Conservation (phyloP, 2,888 invertebrate genomes). For the Globia sparganii region DNA sequence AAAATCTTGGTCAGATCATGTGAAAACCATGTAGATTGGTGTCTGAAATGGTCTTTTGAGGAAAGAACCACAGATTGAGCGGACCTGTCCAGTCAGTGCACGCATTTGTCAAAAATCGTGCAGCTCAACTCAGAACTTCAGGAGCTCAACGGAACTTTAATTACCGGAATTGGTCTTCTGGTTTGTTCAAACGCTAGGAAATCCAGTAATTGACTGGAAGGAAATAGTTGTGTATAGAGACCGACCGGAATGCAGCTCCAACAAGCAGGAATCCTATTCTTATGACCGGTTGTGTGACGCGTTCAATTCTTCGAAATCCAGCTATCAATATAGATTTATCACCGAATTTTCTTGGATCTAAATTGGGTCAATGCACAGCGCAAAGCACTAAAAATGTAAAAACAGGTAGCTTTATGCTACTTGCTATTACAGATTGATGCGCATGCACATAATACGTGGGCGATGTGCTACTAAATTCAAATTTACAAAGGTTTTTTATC, state of each 20-base stretch:
- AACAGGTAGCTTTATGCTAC: neutral
- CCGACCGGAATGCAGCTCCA: neutral
- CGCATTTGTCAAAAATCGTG: too few relatives aligned
- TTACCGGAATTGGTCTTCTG: neutral
- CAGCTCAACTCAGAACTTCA: too few relatives aligned
- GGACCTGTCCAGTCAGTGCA: too few relatives aligned
- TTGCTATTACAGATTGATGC: too few relatives aligned
- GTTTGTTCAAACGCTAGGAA: neutral
- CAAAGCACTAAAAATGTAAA: neutral
- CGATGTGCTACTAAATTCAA: too few relatives aligned
- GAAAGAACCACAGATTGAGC: too few relatives aligned
- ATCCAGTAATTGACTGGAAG: neutral
- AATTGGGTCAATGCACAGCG: slow-evolving; percentile 11
- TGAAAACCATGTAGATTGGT: too few relatives aligned
- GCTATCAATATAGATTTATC: slow-evolving; percentile 28
- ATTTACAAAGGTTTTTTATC: too few relatives aligned
- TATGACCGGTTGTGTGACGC: slow-evolving; percentile 23
- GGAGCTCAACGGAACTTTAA: too few relatives aligned
- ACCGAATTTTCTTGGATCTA: slow-evolving; percentile 48
- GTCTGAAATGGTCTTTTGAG: too few relatives aligned
- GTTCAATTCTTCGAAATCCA: slow-evolving; percentile 35
- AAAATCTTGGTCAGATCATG: too few relatives aligned
- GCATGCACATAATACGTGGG: too few relatives aligned
- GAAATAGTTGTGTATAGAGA: neutral
- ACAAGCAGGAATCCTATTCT: slow-evolving; percentile 7